These are phyloP conservation scores for Heliconius cydno DNA, from an alignment of 2,888 invertebrate species.

Conservation along the genomic window DNA sequence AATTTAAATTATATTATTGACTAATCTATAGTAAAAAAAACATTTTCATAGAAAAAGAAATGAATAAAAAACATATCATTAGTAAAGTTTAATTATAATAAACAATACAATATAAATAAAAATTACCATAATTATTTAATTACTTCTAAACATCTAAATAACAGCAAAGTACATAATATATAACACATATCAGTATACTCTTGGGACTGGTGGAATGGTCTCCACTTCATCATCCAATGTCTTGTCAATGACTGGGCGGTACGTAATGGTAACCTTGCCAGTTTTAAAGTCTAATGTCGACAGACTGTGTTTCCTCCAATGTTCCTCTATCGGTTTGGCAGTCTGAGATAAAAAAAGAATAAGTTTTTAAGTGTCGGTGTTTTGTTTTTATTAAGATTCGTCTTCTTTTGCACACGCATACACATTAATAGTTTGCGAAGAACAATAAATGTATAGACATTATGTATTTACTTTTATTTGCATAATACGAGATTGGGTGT, in stretches of 20 bases:
- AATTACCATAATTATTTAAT: background rate
- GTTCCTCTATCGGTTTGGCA: conserved; percentile 88
- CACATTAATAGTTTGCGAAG: no score
- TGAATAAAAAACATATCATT: background rate
- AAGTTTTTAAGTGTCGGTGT: no score
- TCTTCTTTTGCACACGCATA: no score
- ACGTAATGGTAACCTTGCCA: conserved; percentile 91
- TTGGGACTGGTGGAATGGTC: conserved; percentile 94
- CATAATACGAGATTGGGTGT: no score
- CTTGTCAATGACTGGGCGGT: conserved; percentile 95
- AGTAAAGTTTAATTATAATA: background rate
- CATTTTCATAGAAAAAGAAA: background rate
- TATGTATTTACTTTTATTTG: no score
- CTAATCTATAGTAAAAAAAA: background rate
- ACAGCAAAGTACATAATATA: background rate
- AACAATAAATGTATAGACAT: no score
- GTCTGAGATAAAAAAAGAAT: conserved; percentile 77
- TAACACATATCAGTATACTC: conserved; percentile 88
- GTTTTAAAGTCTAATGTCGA: conserved; percentile 86
- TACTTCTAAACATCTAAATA: background rate
- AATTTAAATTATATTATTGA: background rate
- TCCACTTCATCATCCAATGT: conserved; percentile 92
- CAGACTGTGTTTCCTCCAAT: conserved; percentile 99
- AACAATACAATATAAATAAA: background rate
- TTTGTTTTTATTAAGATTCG: no score